Percentiles rank a stretch among this genome's conserved stretches.
These are phyloP conservation scores for Plectropomus leopardus DNA, from an alignment of 2,113 vertebrate species.

Conservation along the genomic window DNA sequence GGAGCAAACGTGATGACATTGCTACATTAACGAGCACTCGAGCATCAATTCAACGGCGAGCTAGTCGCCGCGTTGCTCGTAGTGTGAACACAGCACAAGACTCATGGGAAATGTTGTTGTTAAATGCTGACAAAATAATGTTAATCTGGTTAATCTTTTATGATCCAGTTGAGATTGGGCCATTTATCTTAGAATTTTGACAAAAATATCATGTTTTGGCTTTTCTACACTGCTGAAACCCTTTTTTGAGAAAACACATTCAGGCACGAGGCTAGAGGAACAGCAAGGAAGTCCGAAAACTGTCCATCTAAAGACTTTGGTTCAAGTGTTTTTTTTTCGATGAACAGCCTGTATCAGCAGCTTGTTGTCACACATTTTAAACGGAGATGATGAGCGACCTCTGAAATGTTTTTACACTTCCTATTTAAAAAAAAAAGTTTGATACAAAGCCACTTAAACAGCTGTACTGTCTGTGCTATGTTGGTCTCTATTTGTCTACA, in stretches of 20 bases:
- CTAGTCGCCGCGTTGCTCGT: too few species aligned
- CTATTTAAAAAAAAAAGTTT: not conserved
- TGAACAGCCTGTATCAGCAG: not conserved
- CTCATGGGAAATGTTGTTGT: too few species aligned
- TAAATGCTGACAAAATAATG: too few species aligned
- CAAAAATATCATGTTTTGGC: not conserved
- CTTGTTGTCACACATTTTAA: not conserved
- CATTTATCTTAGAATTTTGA: not conserved
- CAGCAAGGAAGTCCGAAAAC: not conserved
- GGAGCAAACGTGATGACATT: too few species aligned
- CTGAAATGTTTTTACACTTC: not conserved
- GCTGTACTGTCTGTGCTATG: not conserved
- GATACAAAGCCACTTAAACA: not conserved
- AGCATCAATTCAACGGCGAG: too few species aligned
- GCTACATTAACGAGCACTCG: too few species aligned
- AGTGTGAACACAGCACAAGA: too few species aligned
- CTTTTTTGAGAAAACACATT: not conserved
- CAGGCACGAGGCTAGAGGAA: not conserved
- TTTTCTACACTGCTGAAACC: not conserved
- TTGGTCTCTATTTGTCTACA: conserved; percentile 13
- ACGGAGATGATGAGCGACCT: not conserved
- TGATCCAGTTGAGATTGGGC: not conserved
- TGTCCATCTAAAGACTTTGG: conserved; percentile 30
- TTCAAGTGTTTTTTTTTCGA: conserved; percentile 32
- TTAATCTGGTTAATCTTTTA: not conserved